Base-by-base conservation (phyloP, 1,140 invertebrate genomes). In the Drosophila rhopaloa region DNA sequence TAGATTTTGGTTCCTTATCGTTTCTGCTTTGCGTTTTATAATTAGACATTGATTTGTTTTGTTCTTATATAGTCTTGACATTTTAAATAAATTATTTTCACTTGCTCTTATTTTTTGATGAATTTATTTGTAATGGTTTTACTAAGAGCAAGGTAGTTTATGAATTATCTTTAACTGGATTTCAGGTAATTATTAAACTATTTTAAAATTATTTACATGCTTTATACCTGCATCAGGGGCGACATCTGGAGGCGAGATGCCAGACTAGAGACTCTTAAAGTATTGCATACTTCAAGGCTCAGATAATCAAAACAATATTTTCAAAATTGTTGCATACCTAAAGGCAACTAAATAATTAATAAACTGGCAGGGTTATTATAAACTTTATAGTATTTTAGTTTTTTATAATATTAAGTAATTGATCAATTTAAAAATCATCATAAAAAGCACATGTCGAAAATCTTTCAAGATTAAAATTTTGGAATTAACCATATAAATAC, bases 211-310 rank as follows among this genome's bases (percentile, higher is more conserved):
- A 9, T 24, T n/a, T 57, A 59, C 55, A 24, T 60, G 1, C 14
- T 14, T 32, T 24, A 1, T 60, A 62, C 60, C 24, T 24, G 9
- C n/a, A 10, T 14, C 4, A 35, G 13, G 0, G 13, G 40, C 70
- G 70, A 13, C 70, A 38, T 37, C 70, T 73, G n/a, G 0, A 14
- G 47, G n/a, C 13, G 0, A 29, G 13, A 1, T 19, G 7, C 14
- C 32, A 5, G 5, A 7, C 11, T 10, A 0, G 0, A 5, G 0
- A 5, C 5, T 11, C 11, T 11, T 27, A 51, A 56, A 19, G 0
- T 46, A 14, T 61, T 53, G 75, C 63, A 40, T 77, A 76, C 57
- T 27, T 40, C 11, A 5, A 1, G 38, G 74, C 19, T 35, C 6
- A 16, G 1, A 5, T 6, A 0, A 10, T 0, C 11, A 32, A n/a